These are phyloP conservation scores for Sparidentex hasta DNA, from an alignment of 2,797 vertebrate species.

Conservation along the genomic window DNA sequence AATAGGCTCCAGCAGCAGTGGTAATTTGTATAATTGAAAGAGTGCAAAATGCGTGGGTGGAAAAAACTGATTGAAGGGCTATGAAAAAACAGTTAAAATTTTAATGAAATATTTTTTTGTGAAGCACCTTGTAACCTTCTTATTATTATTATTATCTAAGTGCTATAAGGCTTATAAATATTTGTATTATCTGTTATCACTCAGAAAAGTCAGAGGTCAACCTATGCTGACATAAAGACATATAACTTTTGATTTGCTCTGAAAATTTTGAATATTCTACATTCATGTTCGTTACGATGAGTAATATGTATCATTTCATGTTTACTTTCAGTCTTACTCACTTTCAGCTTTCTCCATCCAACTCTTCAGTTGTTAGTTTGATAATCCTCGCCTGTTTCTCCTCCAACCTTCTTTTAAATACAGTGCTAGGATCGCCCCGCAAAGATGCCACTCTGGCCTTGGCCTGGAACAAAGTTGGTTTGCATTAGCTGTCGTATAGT, in stretches of 20 bases:
- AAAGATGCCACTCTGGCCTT: slow-evolving; percentile 50
- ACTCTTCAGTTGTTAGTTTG: slow-evolving; percentile 46
- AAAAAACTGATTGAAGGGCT: slow-evolving; percentile 64
- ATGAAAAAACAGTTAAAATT: slow-evolving; percentile 56
- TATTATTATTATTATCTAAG: no score
- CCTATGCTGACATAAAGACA: slow-evolving; percentile 39
- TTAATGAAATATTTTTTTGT: no score
- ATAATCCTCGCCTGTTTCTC: slow-evolving; percentile 44
- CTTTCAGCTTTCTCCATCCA: slow-evolving; percentile 44
- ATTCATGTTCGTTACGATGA: neutral
- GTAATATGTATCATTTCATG: neutral
- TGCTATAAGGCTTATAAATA: no score
- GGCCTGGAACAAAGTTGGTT: slow-evolving; percentile 45
- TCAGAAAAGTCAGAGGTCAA: slow-evolving; percentile 56
- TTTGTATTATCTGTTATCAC: no score
- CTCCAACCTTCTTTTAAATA: slow-evolving; percentile 32
- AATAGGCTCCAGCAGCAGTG: slow-evolving; percentile 67
- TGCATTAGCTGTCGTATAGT: slow-evolving; percentile 13
- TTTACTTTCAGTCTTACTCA: slow-evolving; percentile 34
- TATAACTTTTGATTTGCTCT: slow-evolving; percentile 42
- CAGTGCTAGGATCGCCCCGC: slow-evolving; percentile 22
- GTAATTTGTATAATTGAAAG: slow-evolving; percentile 76
- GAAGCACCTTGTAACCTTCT: no score
- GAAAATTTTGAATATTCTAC: slow-evolving; percentile 32
- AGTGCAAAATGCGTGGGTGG: slow-evolving; percentile 70